Evolutionary conservation across 2,888 invertebrate genomes (phyloP).

Genomic region (Cantharis nigra): DNA sequence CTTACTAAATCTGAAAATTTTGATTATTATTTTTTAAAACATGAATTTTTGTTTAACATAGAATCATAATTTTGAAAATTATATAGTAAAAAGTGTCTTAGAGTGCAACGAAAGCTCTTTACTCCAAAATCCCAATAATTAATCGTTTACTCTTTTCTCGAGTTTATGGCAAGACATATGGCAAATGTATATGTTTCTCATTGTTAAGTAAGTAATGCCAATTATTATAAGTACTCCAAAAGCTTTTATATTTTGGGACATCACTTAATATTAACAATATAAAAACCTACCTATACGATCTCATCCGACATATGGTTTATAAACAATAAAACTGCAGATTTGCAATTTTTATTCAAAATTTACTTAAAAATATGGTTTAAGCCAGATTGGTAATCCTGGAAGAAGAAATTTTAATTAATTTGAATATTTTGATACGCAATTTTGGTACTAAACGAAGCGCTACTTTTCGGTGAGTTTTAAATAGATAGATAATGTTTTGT

Average conservation of each 20-base stretch:
- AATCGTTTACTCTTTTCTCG: not conserved
- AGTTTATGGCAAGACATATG: not conserved
- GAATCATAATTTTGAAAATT: not conserved
- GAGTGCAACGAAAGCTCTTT: not conserved
- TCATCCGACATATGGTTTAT: not conserved
- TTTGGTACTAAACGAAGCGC: not conserved
- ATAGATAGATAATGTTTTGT: constrained; percentile 1
- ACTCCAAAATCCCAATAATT: not conserved
- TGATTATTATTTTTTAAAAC: not conserved
- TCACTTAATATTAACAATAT: not conserved
- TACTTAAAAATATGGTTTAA: not conserved
- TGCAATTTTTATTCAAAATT: not conserved
- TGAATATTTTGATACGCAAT: not conserved
- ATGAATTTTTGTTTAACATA: not conserved
- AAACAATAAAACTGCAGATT: not conserved
- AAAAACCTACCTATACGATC: not conserved
- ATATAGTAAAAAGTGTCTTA: not conserved
- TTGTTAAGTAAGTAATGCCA: not conserved
- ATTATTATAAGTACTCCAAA: not conserved
- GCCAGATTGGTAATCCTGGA: not conserved
- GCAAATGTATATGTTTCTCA: not conserved
- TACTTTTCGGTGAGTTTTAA: not conserved
- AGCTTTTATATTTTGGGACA: not conserved
- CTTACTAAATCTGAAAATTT: not conserved
- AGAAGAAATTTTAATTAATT: not conserved